Evolutionary conservation across 2,797 vertebrate species (phyloP), one percentile per base, ranked within the genome.

Genomic region (Sebastes iracundus): DNA sequence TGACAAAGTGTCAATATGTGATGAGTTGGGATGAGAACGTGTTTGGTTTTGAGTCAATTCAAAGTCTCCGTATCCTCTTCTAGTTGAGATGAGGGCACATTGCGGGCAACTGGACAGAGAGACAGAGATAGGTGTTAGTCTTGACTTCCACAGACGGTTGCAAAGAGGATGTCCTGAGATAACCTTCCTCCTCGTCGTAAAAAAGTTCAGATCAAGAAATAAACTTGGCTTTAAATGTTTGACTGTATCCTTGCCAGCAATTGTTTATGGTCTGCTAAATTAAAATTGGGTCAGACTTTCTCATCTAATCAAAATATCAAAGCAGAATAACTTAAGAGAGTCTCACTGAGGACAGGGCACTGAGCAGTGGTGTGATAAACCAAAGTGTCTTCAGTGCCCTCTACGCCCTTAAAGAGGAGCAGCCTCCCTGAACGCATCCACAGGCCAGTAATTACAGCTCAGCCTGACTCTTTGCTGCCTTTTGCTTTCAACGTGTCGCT

Each of bases 361-460:
- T 3, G 70, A 80, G 77, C 74, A 27, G 46, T 22, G 42, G 25
- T 42, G 75, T 66, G 82, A 84, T 76, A 78, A 85, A 86, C 80
- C 76, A 80, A 80, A 72, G 61, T 55, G 33, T 75, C 59, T 67
- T 22, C 46, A 1, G 59, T 23, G 60, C 49, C 79, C 66, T 75
- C 28, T 35, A 16, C 23, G 59, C 69, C 42, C 75, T 49, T 76
- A 71, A 77, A 85, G 56, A 88, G 61, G 42, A 69, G 23, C 56
- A 35, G 56, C 53, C 46, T 82, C 77, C 46, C 72, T 16, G 35
- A 28, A n/a, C 65, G 68, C 74, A 69, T 61, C 63, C 83, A 78
- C 81, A 61, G 74, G 59, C 80, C 67, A 65, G 64, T 78, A 83
- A 81, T 86, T 79, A 53, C 49, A 82, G 77, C 79, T 53, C 18